Evolutionary conservation across 2,113 vertebrate species (phyloP), one percentile per base, ranked within the genome.

Genomic region (Pterophyllum scalare): DNA sequence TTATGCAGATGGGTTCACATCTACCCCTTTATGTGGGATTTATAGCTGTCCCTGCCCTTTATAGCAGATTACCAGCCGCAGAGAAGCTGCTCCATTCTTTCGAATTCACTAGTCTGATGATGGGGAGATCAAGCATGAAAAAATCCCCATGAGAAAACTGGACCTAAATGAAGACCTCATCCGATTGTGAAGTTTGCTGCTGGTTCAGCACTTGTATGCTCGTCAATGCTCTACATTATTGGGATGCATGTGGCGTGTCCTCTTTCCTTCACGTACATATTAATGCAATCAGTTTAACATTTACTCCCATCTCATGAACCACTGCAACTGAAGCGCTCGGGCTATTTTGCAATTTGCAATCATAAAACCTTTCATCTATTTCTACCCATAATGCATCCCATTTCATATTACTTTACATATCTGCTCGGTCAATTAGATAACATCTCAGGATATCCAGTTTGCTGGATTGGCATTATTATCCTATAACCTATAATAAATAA

Each of bases 131-230:
- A 24, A 64, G 0, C 0, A 15, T 64, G n/a, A n/a, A n/a, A n/a
- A 64, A 64, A 64, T 0, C 22, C 3, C 14, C 1, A n/a, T 3
- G 9, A 46, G 43, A 46, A 67, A 17, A 2, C 9, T 0, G 0
- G 43, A 70, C 43, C 24, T 52, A 31, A 72, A 72, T 19, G 6
- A 72, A 31, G 65, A 52, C 17, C 24, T 52, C 43, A 52, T 31
- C 65, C 1, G 17, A 31, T 17, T 31, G 43, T 52, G 52, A 52
- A 31, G 46, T n/a, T 72, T 52, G 46, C 67, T 52, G 20, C 61
- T 64, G 14, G 33, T 40, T 40, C 31, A 49, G 10, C 8, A 4
- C 60, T 62, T n/a, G 65, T 26, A 7, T 31, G 24, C 49, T 20
- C 5, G 3, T 22, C n/a, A 6, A 2, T 13, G 22, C 65, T 0